Percentiles rank a stretch among this genome's conserved stretches.
Conservation (phyloP, 1,140 invertebrate genomes). For the Babylonia areolata region DNA sequence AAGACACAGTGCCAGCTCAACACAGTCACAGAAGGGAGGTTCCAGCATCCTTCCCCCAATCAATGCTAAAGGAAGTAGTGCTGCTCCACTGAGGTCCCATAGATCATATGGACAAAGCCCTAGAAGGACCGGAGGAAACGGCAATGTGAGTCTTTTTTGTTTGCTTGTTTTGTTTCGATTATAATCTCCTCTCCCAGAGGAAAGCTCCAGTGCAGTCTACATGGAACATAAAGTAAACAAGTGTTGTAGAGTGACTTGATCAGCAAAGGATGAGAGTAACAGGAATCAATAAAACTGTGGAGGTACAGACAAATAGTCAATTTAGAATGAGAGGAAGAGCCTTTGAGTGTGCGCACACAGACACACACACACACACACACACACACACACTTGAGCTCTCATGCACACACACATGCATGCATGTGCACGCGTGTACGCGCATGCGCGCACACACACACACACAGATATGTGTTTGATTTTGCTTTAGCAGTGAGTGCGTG, state of each 20-base stretch:
- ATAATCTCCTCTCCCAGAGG: background rate
- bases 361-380: no score
- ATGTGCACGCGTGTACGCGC: background rate
- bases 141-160: background rate
- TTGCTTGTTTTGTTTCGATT: background rate
- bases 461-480: background rate
- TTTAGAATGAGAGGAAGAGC: background rate
- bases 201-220: no score
- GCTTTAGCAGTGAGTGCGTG: no score
- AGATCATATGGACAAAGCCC: background rate
- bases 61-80: background rate
- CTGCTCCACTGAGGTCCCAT: background rate
- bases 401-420: background rate
- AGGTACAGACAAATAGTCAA: no score
- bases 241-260: background rate
- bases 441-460: background rate
- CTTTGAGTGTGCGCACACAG: background rate
- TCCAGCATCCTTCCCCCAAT: background rate
- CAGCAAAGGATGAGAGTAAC: no score
- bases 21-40: background rate
- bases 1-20: slow-evolving; percentile 5
- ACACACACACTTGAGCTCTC: background rate
- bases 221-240: no score
- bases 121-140: background rate
- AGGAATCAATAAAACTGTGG: no score